phyloP scores from a whole-genome alignment of 2,113 vertebrate genomes.

The Urocynchramus pylzowi region DNA sequence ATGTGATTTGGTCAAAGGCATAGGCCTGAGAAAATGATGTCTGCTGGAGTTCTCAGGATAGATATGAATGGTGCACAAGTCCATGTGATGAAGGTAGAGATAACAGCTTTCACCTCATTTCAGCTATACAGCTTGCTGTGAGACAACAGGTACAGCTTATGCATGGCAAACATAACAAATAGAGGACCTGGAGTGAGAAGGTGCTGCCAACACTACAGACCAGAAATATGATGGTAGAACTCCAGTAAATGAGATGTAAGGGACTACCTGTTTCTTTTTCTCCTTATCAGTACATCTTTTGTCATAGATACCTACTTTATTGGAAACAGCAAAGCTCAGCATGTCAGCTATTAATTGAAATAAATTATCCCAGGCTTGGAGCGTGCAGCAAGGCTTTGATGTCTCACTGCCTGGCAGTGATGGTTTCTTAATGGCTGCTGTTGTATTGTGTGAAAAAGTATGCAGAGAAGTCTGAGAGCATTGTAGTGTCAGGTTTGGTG shows the following conservation, averaged over 20 bases:
- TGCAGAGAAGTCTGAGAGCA: not conserved
- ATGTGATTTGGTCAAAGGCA: not conserved
- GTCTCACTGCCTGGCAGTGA: not conserved
- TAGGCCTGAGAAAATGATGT: not conserved
- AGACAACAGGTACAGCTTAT: not conserved
- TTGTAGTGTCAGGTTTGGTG: not conserved
- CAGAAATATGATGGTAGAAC: not conserved
- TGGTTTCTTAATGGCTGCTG: not conserved
- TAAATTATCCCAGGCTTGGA: not conserved
- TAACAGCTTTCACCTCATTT: not conserved
- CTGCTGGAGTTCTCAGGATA: not conserved
- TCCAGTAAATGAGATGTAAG: not conserved
- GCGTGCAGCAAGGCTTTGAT: not conserved
- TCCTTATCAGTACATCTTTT: not conserved
- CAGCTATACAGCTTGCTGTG: not conserved
- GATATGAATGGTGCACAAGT: not conserved
- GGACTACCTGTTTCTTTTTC: not conserved
- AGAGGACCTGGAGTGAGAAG: not conserved
- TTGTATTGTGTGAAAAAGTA: not conserved
- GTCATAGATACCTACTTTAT: not conserved
- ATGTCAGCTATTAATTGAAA: not conserved
- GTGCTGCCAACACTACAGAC: not conserved
- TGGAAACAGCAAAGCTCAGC: not conserved
- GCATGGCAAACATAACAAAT: not conserved
- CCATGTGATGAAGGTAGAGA: rapidly evolving